Evolutionary conservation across 2,113 vertebrate genomes (phyloP).

Genomic region (Centropus unirufus): DNA sequence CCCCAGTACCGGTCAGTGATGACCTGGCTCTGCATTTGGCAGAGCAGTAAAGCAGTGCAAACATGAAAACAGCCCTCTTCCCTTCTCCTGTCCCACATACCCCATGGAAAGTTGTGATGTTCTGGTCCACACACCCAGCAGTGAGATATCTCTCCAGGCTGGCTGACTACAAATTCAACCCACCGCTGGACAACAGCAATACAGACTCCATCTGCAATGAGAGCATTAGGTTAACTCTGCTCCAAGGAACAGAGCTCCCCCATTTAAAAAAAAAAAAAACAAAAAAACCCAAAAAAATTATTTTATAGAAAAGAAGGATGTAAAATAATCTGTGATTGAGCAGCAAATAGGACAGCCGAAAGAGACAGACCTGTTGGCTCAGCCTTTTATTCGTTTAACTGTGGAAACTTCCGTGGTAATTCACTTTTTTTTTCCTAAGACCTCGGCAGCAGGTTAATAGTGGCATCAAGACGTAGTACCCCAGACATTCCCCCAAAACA

Average conservation of each 20-base stretch:
- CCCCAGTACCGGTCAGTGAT: background rate
- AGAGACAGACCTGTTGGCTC: constrained; percentile 50
- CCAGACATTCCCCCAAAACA: background rate
- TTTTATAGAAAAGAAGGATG: constrained; percentile 62
- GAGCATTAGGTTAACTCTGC: background rate
- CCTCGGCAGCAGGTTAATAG: background rate
- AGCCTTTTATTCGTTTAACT: constrained; percentile 62
- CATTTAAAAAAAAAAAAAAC: background rate
- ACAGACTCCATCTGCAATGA: background rate
- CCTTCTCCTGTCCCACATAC: background rate
- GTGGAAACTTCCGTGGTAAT: background rate
- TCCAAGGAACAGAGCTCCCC: constrained; percentile 27
- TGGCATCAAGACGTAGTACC: background rate
- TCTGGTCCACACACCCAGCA: background rate
- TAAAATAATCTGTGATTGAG: constrained; percentile 55
- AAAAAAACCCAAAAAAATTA: background rate
- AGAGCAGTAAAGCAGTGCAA: background rate
- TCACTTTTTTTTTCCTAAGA: background rate
- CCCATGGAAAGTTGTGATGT: background rate
- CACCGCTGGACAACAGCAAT: background rate
- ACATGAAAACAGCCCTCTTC: background rate
- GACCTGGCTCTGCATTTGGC: background rate
- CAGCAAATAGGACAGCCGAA: constrained; percentile 10
- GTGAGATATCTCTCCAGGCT: background rate
- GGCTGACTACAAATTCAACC: constrained; percentile 29